Base-by-base conservation (phyloP, 2,113 vertebrate species). In the Ciconia maguari region DNA sequence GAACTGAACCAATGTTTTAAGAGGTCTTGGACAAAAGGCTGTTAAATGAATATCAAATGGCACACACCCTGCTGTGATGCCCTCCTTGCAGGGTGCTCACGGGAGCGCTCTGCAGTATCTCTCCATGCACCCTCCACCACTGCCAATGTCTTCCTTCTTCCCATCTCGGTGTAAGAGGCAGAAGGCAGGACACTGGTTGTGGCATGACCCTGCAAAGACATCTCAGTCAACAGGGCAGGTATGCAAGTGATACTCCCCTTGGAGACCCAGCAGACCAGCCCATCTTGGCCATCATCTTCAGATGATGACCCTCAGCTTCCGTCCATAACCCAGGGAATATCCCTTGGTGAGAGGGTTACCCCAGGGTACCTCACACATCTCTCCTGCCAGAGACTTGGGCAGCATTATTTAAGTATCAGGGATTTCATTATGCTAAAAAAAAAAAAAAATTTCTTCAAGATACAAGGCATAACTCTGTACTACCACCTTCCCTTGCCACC, bases 141-240 rank as follows among this genome's bases (percentile, higher is more conserved):
- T 76, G 52, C 41, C 58, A 44, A 34, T 2, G 2, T 36, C 60
- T 41, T 49, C 21, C 34, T 84, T 58, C 30, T 55, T 30, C 64
- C 32, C 7, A 14, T 55, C 46, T 46, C 1, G 0, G 15, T 1
- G 0, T 22, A 27, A 64, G 42, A n/a, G 13, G 25, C 65, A 60
- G 65, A 49, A 69, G 38, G 29, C 19, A 61, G 44, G 57, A 49
- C 24, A 6, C 16, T 10, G 15, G 5, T 27, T 44, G 44, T 32
- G 24, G 16, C 32, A 46, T 3, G 24, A 38, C 26, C 41, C 42
- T 36, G 36, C 41, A 44, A 80, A 76, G 57, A 44, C 68, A 58
- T 11, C 19, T 65, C 52, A 21, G 21, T 36, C 49, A 55, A 24
- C 74, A 77, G 69, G 34, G 42, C 34, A 76, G 48, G 30, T 38